phyloP scores from a whole-genome alignment of 2,888 invertebrate species.

The Pseudococcus longispinus region DNA sequence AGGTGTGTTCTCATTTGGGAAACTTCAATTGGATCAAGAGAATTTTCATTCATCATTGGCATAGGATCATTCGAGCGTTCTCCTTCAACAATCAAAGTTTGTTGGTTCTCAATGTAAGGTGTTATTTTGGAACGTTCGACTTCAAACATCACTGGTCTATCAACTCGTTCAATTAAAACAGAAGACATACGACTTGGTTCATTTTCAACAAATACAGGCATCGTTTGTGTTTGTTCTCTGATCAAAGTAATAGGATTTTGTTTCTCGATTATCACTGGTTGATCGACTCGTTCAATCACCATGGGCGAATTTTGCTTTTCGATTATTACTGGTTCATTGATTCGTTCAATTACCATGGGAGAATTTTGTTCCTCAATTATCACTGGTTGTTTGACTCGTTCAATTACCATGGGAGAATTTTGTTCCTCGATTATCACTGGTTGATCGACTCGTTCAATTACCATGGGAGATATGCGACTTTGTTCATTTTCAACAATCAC shows the following conservation, averaged over 20 bases:
- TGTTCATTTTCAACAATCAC: too few species aligned
- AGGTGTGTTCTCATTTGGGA: neutral
- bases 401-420: too few species aligned
- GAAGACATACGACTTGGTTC: too few species aligned
- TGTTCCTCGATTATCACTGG: too few species aligned
- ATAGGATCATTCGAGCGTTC: neutral
- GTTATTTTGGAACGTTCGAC: neutral
- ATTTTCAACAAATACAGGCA: too few species aligned
- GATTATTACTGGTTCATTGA: neutral
- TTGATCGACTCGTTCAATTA: too few species aligned
- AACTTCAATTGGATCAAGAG: neutral
- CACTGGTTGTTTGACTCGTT: too few species aligned
- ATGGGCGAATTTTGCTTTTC: neutral
- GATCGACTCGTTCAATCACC: neutral
- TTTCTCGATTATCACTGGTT: neutral
- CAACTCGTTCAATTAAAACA: too few species aligned
- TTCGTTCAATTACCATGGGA: neutral
- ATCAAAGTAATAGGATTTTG: neutral
- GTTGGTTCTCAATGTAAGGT: neutral
- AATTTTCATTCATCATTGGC: neutral
- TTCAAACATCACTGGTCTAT: too few species aligned
- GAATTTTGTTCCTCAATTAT: too few species aligned
- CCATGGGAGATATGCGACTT: too few species aligned
- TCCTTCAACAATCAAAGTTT: neutral
- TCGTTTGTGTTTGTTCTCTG: neutral